Evolutionary conservation across 2,113 vertebrate species (phyloP).

Genomic region (Arothron firmamentum): DNA sequence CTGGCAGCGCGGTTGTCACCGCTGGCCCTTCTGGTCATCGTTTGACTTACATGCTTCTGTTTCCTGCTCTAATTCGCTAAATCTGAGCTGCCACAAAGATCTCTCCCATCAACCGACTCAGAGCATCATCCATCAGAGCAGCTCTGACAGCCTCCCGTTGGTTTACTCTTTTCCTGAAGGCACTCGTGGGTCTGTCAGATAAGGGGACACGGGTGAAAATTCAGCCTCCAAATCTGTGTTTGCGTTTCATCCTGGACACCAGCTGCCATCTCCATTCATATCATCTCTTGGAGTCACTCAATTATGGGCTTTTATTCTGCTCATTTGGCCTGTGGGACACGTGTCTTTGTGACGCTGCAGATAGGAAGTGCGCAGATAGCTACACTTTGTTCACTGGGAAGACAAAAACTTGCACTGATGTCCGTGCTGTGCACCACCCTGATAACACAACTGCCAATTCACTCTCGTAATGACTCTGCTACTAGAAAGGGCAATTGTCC

Average conservation of each 20-base stretch:
- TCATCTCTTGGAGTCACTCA: constrained; percentile 19
- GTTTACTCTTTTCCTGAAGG: too few species aligned
- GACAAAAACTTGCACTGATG: constrained; percentile 45
- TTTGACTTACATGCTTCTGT: too few species aligned
- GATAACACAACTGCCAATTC: constrained; percentile 53
- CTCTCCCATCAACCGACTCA: too few species aligned
- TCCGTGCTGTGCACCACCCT: constrained; percentile 22
- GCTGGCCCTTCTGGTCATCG: too few species aligned
- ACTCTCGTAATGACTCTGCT: constrained; percentile 27
- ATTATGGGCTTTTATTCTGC: constrained; percentile 7
- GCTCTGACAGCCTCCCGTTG: too few species aligned
- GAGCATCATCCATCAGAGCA: too few species aligned
- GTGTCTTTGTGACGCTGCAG: constrained; percentile 31
- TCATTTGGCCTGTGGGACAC: constrained; percentile 20
- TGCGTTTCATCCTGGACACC: neutral
- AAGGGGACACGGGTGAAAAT: too few species aligned
- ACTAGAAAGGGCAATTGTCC: constrained; percentile 21
- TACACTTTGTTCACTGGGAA: constrained; percentile 39
- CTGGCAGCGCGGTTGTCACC: too few species aligned
- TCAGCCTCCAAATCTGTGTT: too few species aligned
- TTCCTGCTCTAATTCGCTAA: too few species aligned
- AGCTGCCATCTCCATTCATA: constrained; percentile 5
- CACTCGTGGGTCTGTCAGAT: too few species aligned
- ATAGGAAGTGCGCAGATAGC: constrained; percentile 51
- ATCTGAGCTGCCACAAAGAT: too few species aligned